These are phyloP conservation scores for Rynchops niger DNA, from an alignment of 2,113 vertebrate species.

Conservation along the genomic window DNA sequence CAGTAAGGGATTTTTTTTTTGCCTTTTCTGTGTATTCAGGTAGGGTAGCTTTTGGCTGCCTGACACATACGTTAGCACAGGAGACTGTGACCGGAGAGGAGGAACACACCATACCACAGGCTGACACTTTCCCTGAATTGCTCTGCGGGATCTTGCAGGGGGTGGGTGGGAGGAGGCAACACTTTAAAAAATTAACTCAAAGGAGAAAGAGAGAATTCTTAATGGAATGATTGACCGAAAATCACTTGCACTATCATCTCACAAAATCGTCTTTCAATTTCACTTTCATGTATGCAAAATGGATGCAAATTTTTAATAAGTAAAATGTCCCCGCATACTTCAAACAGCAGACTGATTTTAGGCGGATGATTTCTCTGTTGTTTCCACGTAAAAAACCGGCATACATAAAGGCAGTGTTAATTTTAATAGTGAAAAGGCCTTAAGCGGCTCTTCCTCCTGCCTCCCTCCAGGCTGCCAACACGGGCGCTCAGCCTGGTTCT, in stretches of 20 bases:
- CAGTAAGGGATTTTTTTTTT: neutral
- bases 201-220: neutral
- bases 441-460: neutral
- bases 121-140: neutral
- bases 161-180: neutral
- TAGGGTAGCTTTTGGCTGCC: neutral
- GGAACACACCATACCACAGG: neutral
- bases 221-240: neutral
- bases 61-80: neutral
- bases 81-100: neutral
- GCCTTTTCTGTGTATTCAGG: neutral
- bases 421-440: neutral
- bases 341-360: neutral
- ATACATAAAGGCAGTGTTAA: neutral
- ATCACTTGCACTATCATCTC: neutral
- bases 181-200: neutral
- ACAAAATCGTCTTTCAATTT: neutral
- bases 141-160: neutral
- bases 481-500: neutral
- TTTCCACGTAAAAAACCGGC: neutral
- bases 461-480: neutral
- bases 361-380: neutral
- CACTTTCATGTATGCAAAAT: neutral
- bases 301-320: neutral
- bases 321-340: neutral